A percentile compares a stretch with the other conserved stretches of the same genome.
phyloP scores from a whole-genome alignment of 2,888 invertebrate species.

The Camptogramma bilineatum region DNA sequence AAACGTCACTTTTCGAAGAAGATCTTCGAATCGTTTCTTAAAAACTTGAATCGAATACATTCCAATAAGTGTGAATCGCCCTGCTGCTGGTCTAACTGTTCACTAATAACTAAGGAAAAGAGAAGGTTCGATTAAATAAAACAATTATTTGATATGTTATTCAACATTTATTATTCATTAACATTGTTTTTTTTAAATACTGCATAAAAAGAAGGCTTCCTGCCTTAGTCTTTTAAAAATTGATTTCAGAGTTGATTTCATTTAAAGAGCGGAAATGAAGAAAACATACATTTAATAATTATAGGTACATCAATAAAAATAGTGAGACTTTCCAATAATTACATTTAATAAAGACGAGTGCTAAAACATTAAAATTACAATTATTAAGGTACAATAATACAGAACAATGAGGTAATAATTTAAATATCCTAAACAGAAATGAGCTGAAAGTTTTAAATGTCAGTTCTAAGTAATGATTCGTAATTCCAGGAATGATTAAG shows the following conservation, averaged over 20 bases:
- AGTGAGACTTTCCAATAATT: constrained; percentile 20
- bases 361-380: constrained; percentile 30
- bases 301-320: constrained; percentile 18
- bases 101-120: no score
- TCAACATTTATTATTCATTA: constrained; percentile 80
- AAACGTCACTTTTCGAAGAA: no score
- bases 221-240: constrained; percentile 75
- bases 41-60: no score
- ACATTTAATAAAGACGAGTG: constrained; percentile 21
- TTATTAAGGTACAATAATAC: constrained; percentile 17
- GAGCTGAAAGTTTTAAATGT: constrained; percentile 13
- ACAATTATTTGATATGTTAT: constrained; percentile 74
- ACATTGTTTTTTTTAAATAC: constrained; percentile 78
- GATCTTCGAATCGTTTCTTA: no score
- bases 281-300: constrained; percentile 31
- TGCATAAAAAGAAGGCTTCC: constrained; percentile 83
- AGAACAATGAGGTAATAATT: constrained; percentile 15
- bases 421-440: constrained; percentile 24
- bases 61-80: no score
- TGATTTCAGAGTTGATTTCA: constrained; percentile 78
- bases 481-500: constrained; percentile 15
- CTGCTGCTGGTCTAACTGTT: no score
- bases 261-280: constrained; percentile 68
- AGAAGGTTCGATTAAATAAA: constrained; percentile 54
- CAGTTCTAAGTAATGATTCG: constrained; percentile 20